Base-by-base conservation (phyloP, 2,797 vertebrate species). In the Odontamblyopus lacepedii region DNA sequence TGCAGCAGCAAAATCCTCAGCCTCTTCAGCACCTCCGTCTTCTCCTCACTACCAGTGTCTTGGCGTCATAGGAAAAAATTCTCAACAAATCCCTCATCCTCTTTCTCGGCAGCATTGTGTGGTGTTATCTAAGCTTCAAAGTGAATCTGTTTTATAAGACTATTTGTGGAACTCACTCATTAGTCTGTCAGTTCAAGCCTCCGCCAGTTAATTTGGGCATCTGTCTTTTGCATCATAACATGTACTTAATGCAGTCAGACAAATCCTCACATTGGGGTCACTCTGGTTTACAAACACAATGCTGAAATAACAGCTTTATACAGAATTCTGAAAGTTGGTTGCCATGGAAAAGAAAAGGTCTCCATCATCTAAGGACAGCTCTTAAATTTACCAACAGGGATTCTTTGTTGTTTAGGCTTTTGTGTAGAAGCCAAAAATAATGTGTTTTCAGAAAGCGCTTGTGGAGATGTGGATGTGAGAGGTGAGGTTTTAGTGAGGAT, bases 261-360 rank as follows among this genome's bases (percentile, higher is more conserved):
- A 83, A 67, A 35, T 62, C 27, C 69, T 51, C 60, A 63, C 38
- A 64, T 16, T 35, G 61, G 60, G 61, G 70, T 77, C 75, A 72
- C 62, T 62, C 41, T 78, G 66, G 57, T 18, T 69, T 26, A 72
- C 29, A 68, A 74, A 51, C 32, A 60, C 29, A 63, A 57, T 19
- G 15, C 13, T 56, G 63, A 23, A 74, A 53, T 63, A 50, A 76
- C 0, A 11, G 11, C 62, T 56, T 32, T 60, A 76, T 35, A 63
- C 48, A 12, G 69, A 70, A 16, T 77, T 75, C 5, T 65, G 18
- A 27, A 75, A 60, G 57, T 55, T 15, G 18, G 62, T 74, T 74
- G 57, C 68, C 64, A 77, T 75, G 67, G 41, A 69, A 79, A 82
- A 78, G 44, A 70, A 65, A 57, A 80, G 6, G 19, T n/a, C 59